Conservation (phyloP, 2,888 invertebrate species). For the Yponomeuta sedellus region DNA sequence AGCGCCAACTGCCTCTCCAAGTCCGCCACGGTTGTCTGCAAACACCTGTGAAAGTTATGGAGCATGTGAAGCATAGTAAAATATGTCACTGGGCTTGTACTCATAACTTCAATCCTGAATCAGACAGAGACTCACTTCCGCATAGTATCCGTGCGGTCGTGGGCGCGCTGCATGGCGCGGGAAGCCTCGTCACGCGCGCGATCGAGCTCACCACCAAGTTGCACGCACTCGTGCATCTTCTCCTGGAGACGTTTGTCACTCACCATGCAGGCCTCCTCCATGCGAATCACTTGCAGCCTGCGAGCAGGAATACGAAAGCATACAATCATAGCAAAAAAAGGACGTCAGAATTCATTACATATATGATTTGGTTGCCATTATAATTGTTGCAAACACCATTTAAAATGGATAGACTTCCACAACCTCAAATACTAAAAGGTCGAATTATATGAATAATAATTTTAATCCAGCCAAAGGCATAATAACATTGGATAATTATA, state of each 20-base stretch:
- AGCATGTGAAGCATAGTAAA: neutral
- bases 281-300: conserved; percentile 65
- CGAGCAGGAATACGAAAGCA: neutral
- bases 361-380: too few species aligned
- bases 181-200: conserved; percentile 81
- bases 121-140: conserved; percentile 58
- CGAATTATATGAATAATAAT: too few species aligned
- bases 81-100: too few species aligned
- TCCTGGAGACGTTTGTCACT: conserved; percentile 79
- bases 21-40: conserved; percentile 81
- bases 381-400: too few species aligned
- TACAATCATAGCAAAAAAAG: too few species aligned
- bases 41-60: conserved; percentile 44
- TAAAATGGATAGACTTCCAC: too few species aligned
- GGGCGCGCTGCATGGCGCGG: conserved; percentile 78
- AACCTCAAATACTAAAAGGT: too few species aligned
- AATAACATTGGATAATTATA: too few species aligned
- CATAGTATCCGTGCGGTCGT: conserved; percentile 80
- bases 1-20: conserved; percentile 81
- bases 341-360: too few species aligned
- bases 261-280: conserved; percentile 76
- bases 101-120: neutral
- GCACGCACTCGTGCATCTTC: conserved; percentile 81
- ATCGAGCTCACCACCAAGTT: conserved; percentile 80
- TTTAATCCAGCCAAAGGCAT: too few species aligned